phyloP scores from a whole-genome alignment of 2,797 vertebrate species.

The Sebastes hubbsi region DNA sequence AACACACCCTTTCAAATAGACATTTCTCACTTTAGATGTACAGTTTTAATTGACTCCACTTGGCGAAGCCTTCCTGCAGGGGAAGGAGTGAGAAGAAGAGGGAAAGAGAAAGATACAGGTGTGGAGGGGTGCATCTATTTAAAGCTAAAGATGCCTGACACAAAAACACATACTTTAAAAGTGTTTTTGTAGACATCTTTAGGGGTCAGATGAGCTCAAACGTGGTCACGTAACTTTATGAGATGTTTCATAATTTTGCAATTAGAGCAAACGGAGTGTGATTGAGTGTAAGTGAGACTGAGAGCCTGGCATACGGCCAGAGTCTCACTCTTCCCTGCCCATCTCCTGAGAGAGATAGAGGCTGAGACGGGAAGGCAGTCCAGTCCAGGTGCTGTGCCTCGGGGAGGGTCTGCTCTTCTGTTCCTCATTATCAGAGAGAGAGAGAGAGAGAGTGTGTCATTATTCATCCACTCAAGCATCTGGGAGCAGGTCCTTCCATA shows the following conservation, averaged over 20 bases:
- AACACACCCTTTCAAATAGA: conserved; percentile 41
- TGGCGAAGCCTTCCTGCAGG: conserved; percentile 69
- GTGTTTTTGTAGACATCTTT: conserved; percentile 1
- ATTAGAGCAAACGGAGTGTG: conserved; percentile 56
- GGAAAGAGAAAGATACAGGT: conserved; percentile 34
- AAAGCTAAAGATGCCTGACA: conserved; percentile 38
- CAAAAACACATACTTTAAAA: conserved; percentile 6
- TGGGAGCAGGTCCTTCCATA: conserved; percentile 72
- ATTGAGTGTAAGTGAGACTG: conserved; percentile 55
- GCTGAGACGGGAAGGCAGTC: conserved; percentile 55
- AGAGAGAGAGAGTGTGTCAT: conserved; percentile 66
- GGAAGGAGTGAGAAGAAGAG: conserved; percentile 61
- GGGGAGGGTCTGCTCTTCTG: conserved; percentile 76
- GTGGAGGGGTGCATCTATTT: conserved; percentile 45
- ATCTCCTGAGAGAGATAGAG: conserved; percentile 59
- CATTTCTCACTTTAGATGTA: conserved; percentile 76
- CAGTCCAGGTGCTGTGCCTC: conserved; percentile 79
- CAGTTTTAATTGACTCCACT: conserved; percentile 83
- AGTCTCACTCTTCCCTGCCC: conserved; percentile 49
- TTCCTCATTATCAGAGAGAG: conserved; percentile 73
- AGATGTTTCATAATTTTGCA: conserved; percentile 51
- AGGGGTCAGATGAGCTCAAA: conserved; percentile 23
- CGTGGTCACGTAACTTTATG: conserved; percentile 22
- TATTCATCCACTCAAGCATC: conserved; percentile 79
- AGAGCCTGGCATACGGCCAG: conserved; percentile 58